Evolutionary conservation across 2,113 vertebrate genomes (phyloP).

Genomic region (Tragelaphus imberbis): DNA sequence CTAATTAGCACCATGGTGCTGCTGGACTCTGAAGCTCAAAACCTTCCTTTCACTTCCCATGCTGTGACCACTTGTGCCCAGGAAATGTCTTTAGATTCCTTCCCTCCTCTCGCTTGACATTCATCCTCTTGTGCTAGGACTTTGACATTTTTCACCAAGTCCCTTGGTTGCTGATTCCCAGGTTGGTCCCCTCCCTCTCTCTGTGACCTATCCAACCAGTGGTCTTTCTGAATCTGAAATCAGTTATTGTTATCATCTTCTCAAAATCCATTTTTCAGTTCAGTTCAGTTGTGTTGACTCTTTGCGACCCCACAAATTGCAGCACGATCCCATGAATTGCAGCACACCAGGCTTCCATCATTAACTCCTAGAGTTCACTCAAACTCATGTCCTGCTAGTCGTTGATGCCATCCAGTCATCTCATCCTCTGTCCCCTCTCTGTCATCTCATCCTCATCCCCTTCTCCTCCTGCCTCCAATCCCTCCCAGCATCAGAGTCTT

Average conservation of each 20-base stretch:
- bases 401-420: too few species aligned
- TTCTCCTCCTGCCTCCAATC: too few species aligned
- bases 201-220: too few species aligned
- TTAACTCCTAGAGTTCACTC: too few species aligned
- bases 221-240: background rate
- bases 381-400: too few species aligned
- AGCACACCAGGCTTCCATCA: too few species aligned
- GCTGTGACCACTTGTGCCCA: background rate
- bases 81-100: background rate
- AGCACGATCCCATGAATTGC: too few species aligned
- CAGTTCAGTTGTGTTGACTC: too few species aligned
- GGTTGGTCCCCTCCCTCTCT: rapidly evolving
- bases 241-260: background rate
- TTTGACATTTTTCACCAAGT: background rate
- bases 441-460: too few species aligned
- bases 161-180: background rate
- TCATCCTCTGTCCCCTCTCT: too few species aligned
- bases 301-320: too few species aligned
- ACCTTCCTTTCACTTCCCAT: background rate
- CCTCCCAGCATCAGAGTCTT: too few species aligned
- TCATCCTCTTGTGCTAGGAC: background rate
- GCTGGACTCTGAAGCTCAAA: background rate
- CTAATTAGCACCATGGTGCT: background rate
- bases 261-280: background rate
- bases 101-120: background rate